phyloP scores from a whole-genome alignment of 2,888 invertebrate species.

The Protonemura montana region DNA sequence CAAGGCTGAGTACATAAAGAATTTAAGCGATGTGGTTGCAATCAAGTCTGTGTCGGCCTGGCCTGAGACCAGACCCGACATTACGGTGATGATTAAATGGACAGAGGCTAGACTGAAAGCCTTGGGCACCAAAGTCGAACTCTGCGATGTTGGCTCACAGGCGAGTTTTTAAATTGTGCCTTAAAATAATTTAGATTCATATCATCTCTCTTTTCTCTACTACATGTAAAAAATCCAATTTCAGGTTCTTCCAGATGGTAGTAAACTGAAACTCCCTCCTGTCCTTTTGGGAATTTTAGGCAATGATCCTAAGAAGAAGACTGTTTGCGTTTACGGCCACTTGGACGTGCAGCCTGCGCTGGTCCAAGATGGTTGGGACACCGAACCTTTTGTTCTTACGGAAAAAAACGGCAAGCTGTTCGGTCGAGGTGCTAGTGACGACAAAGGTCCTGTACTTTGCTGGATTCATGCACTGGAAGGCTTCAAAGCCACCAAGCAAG shows the following conservation, averaged over 20 bases:
- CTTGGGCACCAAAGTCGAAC: constrained; percentile 74
- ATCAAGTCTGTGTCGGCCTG: constrained; percentile 96
- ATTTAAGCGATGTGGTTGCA: constrained; percentile 84
- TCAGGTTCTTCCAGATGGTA: constrained; percentile 71
- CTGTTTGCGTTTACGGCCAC: constrained; percentile 94
- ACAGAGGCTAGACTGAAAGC: constrained; percentile 71
- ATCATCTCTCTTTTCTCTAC: not conserved
- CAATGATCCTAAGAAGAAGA: constrained; percentile 85
- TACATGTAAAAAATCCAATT: not conserved
- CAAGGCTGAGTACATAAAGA: constrained; percentile 76
- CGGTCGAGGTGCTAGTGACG: constrained; percentile 92
- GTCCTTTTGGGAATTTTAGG: constrained; percentile 83
- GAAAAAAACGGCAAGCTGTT: constrained; percentile 88
- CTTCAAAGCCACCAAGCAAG: constrained; percentile 74
- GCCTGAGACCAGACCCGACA: constrained; percentile 81
- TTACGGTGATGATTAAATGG: constrained; percentile 88
- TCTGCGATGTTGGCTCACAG: constrained; percentile 81
- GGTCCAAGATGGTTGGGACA: constrained; percentile 93
- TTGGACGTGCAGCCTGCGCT: constrained; percentile 97
- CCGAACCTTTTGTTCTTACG: constrained; percentile 90
- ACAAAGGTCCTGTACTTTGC: constrained; percentile 93
- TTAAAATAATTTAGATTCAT: not conserved
- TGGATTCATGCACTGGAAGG: constrained; percentile 96
- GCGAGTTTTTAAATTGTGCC: constrained; percentile 48
- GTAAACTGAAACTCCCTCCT: constrained; percentile 81